Base-by-base conservation (phyloP, 2,113 vertebrate genomes). In the Barbus barbus region DNA sequence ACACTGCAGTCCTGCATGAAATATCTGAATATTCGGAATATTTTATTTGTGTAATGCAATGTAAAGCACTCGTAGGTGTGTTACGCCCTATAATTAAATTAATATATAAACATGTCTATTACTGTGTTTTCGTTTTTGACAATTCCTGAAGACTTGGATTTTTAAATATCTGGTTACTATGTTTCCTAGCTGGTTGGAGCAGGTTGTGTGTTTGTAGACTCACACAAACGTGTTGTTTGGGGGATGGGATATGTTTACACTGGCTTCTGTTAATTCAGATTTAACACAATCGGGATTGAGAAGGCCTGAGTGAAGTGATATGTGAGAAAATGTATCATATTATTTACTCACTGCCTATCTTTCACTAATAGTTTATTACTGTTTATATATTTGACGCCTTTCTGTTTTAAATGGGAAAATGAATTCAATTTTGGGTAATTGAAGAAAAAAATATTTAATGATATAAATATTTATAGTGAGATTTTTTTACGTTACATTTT, bases 161-260 rank as follows among this genome's bases (percentile, higher is more conserved):
- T 48, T n/a, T 28, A 46, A 2, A 20, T 26, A 14, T 38, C 8
- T 61, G 13, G 13, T 61, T 44, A 6, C 31, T 38, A 31, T 67
- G 24, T 46, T 28, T 31, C 18, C 6, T 20, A 22, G 16, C 22
- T 58, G 38, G 36, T 38, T 38, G 44, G 41, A 51, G 38, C 14
- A 48, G 82, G 71, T 38, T 83, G 71, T 60, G 75, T 84, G 76
- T 65, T n/a, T 79, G 65, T 87, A 90, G 89, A 86, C 84, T 89
- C 86, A 81, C 90, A 89, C 91, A 87, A 85, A 91, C 86, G 87
- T 5, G 90, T 53, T 78, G 83, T 80, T 4, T 84, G 83, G 83
- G 84, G 81, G 86, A 38, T 63, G 81, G 84, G 71, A 31, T n/a
- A 3, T 22, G 51, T 76, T 83, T 78, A 67, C 71, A 65, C 18